Evolutionary conservation across 2,888 invertebrate species (phyloP).

Genomic region (Drosophila trichaetosa): DNA sequence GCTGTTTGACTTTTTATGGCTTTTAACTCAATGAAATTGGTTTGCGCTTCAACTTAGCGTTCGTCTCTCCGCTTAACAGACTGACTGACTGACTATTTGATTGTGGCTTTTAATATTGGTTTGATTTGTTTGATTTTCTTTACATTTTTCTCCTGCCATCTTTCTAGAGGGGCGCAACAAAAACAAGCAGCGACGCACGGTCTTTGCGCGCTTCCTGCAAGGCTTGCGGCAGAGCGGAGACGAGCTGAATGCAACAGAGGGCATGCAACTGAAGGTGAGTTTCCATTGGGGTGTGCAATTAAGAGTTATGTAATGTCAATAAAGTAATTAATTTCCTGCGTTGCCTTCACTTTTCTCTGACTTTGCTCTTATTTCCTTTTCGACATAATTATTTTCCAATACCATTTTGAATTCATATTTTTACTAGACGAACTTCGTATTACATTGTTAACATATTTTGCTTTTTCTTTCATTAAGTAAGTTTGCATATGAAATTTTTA

Average conservation of each 20-base stretch:
- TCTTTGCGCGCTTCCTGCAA: conserved; percentile 84
- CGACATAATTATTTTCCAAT: background rate
- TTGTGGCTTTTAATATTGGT: conserved; percentile 64
- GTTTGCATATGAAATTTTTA: conserved; percentile 40
- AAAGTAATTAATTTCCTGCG: background rate
- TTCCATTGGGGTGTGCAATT: background rate
- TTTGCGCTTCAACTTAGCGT: conserved; percentile 37
- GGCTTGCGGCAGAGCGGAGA: conserved; percentile 84
- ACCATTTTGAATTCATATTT: background rate
- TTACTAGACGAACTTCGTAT: background rate
- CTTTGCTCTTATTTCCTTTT: background rate
- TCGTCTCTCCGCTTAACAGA: conserved; percentile 38
- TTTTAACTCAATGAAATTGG: conserved; percentile 78
- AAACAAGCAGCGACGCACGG: conserved; percentile 84
- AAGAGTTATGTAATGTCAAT: background rate
- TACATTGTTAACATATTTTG: background rate
- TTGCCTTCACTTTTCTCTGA: too few species aligned
- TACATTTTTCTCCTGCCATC: background rate
- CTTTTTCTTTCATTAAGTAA: conserved; percentile 7
- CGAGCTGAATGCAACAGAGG: conserved; percentile 84
- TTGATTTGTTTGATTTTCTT: conserved; percentile 32
- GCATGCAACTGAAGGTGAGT: conserved; percentile 85
- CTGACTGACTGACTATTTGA: conserved; percentile 43
- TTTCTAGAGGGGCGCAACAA: conserved; percentile 83
- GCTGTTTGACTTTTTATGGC: conserved; percentile 75